phyloP scores from a whole-genome alignment of 2,113 vertebrate genomes.

The Bubo bubo region DNA sequence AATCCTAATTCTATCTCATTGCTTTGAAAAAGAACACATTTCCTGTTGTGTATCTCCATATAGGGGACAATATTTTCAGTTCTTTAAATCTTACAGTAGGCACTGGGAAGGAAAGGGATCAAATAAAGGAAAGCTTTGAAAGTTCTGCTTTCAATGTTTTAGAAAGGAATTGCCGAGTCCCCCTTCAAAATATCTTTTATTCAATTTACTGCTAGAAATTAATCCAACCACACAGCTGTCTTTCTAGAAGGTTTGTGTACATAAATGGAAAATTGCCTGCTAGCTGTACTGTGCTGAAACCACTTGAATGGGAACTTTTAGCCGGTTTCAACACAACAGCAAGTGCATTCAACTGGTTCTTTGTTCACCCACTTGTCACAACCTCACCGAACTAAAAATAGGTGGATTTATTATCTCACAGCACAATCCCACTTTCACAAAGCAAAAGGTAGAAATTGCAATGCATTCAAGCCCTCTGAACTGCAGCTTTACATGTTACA shows the following conservation, averaged over 20 bases:
- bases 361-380: constrained; percentile 68
- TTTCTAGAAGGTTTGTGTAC: constrained; percentile 61
- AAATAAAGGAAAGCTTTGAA: constrained; percentile 25
- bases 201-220: constrained; percentile 58
- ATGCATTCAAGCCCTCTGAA: constrained; percentile 56
- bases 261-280: constrained; percentile 65
- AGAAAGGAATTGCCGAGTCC: constrained; percentile 45
- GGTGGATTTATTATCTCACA: constrained; percentile 70
- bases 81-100: constrained; percentile 10
- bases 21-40: not conserved
- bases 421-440: constrained; percentile 65
- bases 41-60: not conserved
- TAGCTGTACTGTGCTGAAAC: constrained; percentile 56
- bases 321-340: constrained; percentile 55
- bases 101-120: not conserved
- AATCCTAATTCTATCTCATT: not conserved
- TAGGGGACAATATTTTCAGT: not conserved
- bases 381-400: constrained; percentile 55
- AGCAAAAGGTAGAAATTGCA: constrained; percentile 67
- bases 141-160: constrained; percentile 34
- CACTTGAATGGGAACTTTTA: constrained; percentile 68
- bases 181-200: constrained; percentile 57
- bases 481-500: constrained; percentile 49
- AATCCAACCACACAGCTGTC: constrained; percentile 66
- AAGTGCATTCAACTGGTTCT: constrained; percentile 64